phyloP scores from a whole-genome alignment of 2,797 vertebrate genomes.

The Pelobates cultripes region DNA sequence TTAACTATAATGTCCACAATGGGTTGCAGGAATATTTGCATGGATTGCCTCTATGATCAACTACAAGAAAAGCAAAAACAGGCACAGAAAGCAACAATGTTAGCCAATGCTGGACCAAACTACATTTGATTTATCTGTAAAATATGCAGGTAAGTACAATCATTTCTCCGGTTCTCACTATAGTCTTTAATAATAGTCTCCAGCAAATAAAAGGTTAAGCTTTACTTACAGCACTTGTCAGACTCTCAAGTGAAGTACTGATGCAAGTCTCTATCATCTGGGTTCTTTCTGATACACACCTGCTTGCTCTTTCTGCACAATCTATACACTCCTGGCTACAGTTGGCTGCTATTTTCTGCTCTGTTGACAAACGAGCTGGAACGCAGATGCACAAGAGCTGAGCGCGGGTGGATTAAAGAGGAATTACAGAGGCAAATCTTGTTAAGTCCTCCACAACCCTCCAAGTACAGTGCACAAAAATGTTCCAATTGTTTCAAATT shows the following conservation, averaged over 20 bases:
- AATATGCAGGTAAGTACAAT: no score
- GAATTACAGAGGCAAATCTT: constrained; percentile 44
- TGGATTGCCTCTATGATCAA: no score
- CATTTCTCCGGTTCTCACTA: no score
- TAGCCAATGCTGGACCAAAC: no score
- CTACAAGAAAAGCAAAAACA: no score
- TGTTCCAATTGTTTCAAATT: constrained; percentile 16
- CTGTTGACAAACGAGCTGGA: constrained; percentile 18
- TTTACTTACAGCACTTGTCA: constrained; percentile 5
- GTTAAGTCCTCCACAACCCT: not conserved
- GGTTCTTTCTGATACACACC: not conserved
- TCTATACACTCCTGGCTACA: not conserved
- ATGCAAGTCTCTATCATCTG: not conserved
- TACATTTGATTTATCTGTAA: no score
- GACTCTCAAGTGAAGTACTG: not conserved
- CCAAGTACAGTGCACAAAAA: not conserved
- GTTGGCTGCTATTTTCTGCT: not conserved
- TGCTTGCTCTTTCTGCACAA: not conserved
- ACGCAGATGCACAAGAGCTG: not conserved
- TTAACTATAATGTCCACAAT: no score
- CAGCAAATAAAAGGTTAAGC: constrained; percentile 14
- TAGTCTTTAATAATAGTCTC: constrained; percentile 1
- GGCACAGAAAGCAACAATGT: no score
- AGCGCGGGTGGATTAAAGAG: not conserved
- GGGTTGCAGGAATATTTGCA: no score